phyloP scores from a whole-genome alignment of 2,888 invertebrate genomes.

The Esperia sulphurella region DNA sequence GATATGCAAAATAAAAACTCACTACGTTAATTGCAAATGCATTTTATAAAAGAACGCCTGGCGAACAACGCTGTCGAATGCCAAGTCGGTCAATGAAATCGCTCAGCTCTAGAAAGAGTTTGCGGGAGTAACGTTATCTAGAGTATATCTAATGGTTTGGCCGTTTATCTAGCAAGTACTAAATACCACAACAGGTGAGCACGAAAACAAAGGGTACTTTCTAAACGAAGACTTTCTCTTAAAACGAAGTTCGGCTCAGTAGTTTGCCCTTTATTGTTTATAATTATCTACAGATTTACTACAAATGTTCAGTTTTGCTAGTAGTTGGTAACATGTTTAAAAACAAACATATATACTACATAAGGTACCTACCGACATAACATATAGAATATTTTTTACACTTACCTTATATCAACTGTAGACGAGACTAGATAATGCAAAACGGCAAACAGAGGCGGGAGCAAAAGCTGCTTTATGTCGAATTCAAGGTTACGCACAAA shows the following conservation, averaged over 20 bases:
- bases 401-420: conserved; percentile 14
- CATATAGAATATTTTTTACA: no score
- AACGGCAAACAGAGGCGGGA: conserved; percentile 58
- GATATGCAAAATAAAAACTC: conserved; percentile 53
- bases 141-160: conserved; percentile 31
- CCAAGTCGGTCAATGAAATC: conserved; percentile 46
- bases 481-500: conserved; percentile 51
- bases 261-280: conserved; percentile 46
- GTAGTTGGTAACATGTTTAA: not conserved
- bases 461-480: conserved; percentile 31
- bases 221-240: conserved; percentile 63
- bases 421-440: conserved; percentile 33
- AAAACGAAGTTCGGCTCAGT: conserved; percentile 48
- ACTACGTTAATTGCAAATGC: conserved; percentile 51
- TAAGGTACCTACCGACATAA: no score
- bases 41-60: conserved; percentile 40
- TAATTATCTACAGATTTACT: conserved; percentile 4
- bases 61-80: conserved; percentile 32
- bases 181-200: conserved; percentile 45
- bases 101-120: conserved; percentile 29
- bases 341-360: not conserved
- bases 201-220: conserved; percentile 62
- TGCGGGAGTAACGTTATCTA: conserved; percentile 21
- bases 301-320: not conserved
- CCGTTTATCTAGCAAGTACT: conserved; percentile 31